Evolutionary conservation across 2,113 vertebrate genomes (phyloP), one percentile per base, ranked within the genome.

Genomic region (Coturnix japonica): DNA sequence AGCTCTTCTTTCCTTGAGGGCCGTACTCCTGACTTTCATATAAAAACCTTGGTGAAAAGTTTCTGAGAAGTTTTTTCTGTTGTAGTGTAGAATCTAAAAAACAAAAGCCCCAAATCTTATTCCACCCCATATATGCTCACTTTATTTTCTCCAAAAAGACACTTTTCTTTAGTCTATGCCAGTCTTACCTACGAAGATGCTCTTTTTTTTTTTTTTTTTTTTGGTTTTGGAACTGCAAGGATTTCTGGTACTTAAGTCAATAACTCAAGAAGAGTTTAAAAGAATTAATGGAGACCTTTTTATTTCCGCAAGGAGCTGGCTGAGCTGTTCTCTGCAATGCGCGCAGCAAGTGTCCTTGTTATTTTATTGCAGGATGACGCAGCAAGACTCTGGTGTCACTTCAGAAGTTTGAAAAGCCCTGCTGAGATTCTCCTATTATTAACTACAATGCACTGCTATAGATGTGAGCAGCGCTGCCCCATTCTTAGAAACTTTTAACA

Each of bases 401-500:
- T 51, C 6, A 73, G 75, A 47, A 85, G 39, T 28, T 60, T 13
- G 22, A 37, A 44, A 56, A 76, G 31, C 51, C 46, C 41, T 87
- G 74, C 63, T 82, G 89, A 85, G 91, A 13, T 30, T 31, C 51
- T 81, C 69, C 74, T 81, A 0, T 67, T 54, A 5, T 9, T 67
- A 53, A 43, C 46, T 28, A 41, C 28, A 65, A 2, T 1, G 3
- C 44, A 13, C 1, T 0, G 0, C 74, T 21, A 11, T 25, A 11
- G 39, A 4, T 8, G 18, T 4, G 35, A 64, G 35, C 39, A 2
- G 28, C 1, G 0, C 31, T 44, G 39, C 11, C 47, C 35, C 26
- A 1, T 3, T 7, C 53, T 56, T 64, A 41, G 37, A 46, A 79
- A 65, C 69, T 56, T 82, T n/a, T 56, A 49, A 7, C 17, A 1